Base-by-base conservation (phyloP, 37 sponge, comb jelly and placozoan species). In the Aplysina aerophoba region DNA sequence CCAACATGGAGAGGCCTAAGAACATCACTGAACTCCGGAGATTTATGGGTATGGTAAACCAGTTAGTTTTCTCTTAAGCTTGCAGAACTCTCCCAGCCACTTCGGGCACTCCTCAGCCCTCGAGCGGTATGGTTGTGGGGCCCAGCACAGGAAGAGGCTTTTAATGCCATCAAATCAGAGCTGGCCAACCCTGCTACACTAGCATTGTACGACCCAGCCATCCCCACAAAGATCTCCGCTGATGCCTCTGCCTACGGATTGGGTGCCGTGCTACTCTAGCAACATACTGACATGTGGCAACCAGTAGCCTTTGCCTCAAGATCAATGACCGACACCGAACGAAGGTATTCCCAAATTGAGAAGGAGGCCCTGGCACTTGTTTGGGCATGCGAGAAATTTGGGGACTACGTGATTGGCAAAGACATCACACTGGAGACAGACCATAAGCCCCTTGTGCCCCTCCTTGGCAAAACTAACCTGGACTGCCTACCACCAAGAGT, bases 361-460 rank as follows among this genome's bases (percentile, higher is more conserved):
- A 89, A 89, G 72, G 87, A 81, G 74, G 89, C 89, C 24, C 55
- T 88, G 24, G 89, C 79, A 4, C 44, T 74, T n/a, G 55, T 74
- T 40, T 88, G 89, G 84, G 89, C 84, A 36, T 82, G 88, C 24
- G 88, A 74, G 59, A 87, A 81, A 41, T 87, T 87, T 87, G 69
- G 55, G n/a, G 50, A 80, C 35, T 87, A 81, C 56, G 27, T 87
- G 21, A 28, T 87, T 30, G 87, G 81, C 44, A 82, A 65, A 50
- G 31, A 37, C n/a, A 17, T 87, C 37, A 19, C 22, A 4, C 30
- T 87, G 16, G 81, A 87, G 55, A 81, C 87, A 65, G 87, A 87
- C 71, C 87, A 87, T 71, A 87, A 87, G 55, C 81, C 81, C 4
- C 71, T 87, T 27, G 72, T 87, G 21, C 87, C 87, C 15, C 22